These are phyloP conservation scores for Drosophila fungiperda DNA, from an alignment of 2,888 invertebrate species.

Conservation along the genomic window DNA sequence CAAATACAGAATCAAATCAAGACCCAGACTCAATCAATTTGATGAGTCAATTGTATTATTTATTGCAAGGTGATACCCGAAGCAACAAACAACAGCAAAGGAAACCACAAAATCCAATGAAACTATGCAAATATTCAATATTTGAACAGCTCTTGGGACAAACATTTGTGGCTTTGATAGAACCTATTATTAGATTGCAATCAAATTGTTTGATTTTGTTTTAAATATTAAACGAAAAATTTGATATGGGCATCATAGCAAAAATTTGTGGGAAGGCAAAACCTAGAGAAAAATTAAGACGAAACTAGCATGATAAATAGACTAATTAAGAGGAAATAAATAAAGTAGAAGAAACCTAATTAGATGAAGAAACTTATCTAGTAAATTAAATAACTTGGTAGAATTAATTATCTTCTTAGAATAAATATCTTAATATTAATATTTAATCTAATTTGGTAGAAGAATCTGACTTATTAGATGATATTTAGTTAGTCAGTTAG, in stretches of 20 bases:
- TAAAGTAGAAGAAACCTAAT: not conserved
- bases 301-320: not conserved
- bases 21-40: constrained; percentile 40
- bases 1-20: not conserved
- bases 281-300: not conserved
- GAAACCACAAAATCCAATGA: constrained; percentile 2
- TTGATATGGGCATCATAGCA: not conserved
- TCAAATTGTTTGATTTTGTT: not conserved
- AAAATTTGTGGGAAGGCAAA: not conserved
- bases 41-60: constrained; percentile 24
- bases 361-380: not conserved
- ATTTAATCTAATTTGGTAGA: not conserved
- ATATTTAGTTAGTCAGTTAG: no score
- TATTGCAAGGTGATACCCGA: constrained; percentile 32
- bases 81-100: constrained; percentile 8
- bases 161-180: constrained; percentile 3
- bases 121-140: constrained; percentile 36
- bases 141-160: constrained; percentile 43
- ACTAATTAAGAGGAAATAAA: not conserved
- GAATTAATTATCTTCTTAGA: not conserved
- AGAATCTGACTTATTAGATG: not conserved
- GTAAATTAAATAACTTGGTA: not conserved
- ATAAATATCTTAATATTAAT: not conserved
- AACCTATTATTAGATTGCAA: constrained; percentile 19
- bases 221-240: constrained; percentile 3